Evolutionary conservation across 2,888 invertebrate genomes (phyloP).

Genomic region (Cistogaster globosa): DNA sequence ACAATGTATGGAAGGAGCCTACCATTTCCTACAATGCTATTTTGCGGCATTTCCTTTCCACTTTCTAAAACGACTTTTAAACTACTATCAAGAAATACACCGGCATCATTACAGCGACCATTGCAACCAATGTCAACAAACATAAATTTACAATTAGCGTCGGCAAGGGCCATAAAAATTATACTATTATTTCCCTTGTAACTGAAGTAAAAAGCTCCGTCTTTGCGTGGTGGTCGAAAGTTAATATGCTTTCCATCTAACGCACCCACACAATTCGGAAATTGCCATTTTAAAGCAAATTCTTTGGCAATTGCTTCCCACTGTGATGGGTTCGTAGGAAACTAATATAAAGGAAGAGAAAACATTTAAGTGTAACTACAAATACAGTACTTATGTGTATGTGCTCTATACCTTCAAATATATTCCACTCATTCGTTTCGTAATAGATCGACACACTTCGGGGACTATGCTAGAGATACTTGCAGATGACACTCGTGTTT

Average conservation of each 20-base stretch:
- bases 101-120: conserved; percentile 50
- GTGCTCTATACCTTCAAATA: too few species aligned
- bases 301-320: too few species aligned
- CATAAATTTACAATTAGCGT: conserved; percentile 46
- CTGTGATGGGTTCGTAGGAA: not conserved
- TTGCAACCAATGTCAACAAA: conserved; percentile 65
- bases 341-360: too few species aligned
- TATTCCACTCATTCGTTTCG: too few species aligned
- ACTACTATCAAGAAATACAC: not conserved
- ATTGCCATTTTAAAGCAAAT: too few species aligned
- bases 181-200: conserved; percentile 63
- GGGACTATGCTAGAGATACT: too few species aligned
- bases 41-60: not conserved
- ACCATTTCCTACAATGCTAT: conserved; percentile 53
- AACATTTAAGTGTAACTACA: too few species aligned
- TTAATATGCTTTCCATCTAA: conserved; percentile 43
- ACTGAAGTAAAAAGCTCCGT: conserved; percentile 55
- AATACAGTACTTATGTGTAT: too few species aligned
- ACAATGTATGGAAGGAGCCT: conserved; percentile 56
- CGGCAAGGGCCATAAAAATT: conserved; percentile 4
- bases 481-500: too few species aligned
- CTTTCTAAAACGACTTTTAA: not conserved
- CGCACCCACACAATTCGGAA: too few species aligned
- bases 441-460: too few species aligned
- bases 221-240: conserved; percentile 46